Percentiles rank a stretch among this genome's conserved stretches.
phyloP scores from a whole-genome alignment of 2,888 invertebrate genomes.

The Meteorus colon region DNA sequence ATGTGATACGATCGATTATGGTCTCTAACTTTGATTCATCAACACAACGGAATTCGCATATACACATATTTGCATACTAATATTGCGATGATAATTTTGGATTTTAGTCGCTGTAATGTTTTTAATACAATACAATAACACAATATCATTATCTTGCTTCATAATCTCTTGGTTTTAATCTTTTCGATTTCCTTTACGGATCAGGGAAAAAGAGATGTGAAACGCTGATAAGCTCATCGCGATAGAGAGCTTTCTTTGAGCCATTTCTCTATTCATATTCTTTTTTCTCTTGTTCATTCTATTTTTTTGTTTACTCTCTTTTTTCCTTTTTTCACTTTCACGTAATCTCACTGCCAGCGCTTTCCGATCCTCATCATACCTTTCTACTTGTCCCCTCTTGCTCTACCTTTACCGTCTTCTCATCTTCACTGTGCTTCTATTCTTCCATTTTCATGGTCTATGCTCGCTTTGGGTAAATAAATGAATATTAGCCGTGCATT shows the following conservation, averaged over 20 bases:
- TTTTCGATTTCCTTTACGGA: conserved; percentile 29
- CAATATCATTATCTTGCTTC: background rate
- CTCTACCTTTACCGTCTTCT: conserved; percentile 1
- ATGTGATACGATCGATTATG: conserved; percentile 30
- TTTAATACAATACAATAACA: background rate
- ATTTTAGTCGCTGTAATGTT: background rate
- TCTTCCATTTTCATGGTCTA: background rate
- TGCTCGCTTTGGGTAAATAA: conserved; percentile 47
- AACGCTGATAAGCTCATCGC: conserved; percentile 39
- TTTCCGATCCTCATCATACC: conserved; percentile 46
- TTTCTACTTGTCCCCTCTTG: conserved; percentile 12
- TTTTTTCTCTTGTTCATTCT: background rate
- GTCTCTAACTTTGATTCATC: conserved; percentile 4
- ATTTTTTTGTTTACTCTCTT: background rate
- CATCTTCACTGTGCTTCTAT: conserved; percentile 23
- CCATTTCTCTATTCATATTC: background rate
- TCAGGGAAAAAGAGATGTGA: conserved; percentile 28
- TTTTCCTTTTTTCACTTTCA: background rate
- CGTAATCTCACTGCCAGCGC: conserved; percentile 21
- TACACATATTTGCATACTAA: background rate
- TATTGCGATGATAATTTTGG: too few species aligned
- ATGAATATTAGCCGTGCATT: conserved; percentile 50
- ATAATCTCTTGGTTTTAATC: background rate
- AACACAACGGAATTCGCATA: background rate
- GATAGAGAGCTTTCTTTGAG: conserved; percentile 21